Evolutionary conservation across 2,888 invertebrate species (phyloP).

Genomic region (Zygogramma bicolorata): DNA sequence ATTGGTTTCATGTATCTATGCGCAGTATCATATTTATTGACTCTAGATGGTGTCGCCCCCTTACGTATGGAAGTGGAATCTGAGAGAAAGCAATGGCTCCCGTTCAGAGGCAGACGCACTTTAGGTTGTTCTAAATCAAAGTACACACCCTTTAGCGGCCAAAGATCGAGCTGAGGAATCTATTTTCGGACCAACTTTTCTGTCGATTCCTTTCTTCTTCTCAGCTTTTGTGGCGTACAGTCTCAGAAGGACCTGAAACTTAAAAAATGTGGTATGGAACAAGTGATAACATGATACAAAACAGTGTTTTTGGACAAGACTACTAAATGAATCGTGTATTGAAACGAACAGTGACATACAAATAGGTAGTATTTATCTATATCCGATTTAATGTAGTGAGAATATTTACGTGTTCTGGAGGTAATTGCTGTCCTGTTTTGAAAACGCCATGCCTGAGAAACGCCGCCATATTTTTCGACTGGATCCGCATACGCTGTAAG

Average conservation of each 20-base stretch:
- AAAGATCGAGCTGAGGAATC: conserved; percentile 74
- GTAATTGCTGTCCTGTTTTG: conserved; percentile 62
- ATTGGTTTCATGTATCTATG: conserved; percentile 47
- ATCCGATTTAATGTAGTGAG: conserved; percentile 38
- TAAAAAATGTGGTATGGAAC: conserved; percentile 51
- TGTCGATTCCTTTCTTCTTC: conserved; percentile 65
- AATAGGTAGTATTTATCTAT: conserved; percentile 29
- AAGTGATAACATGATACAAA: conserved; percentile 47
- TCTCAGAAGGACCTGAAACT: conserved; percentile 57
- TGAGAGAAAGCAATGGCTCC: conserved; percentile 62
- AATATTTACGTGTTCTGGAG: conserved; percentile 66
- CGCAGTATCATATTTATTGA: conserved; percentile 66
- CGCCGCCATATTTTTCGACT: conserved; percentile 71
- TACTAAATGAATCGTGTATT: conserved; percentile 35
- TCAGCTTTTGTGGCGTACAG: conserved; percentile 64
- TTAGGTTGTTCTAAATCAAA: conserved; percentile 48
- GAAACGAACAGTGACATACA: conserved; percentile 29
- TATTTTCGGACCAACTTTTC: conserved; percentile 66
- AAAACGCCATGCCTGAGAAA: conserved; percentile 70
- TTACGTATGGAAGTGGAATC: conserved; percentile 47
- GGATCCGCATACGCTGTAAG: conserved; percentile 51
- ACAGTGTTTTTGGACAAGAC: conserved; percentile 38
- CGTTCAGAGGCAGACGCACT: conserved; percentile 55
- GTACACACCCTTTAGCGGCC: conserved; percentile 77
- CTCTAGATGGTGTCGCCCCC: conserved; percentile 60